A percentile compares a stretch with the other conserved stretches of the same genome.
Conservation (phyloP, 2,797 vertebrate genomes). For the Scolopax bukidnonensis region DNA sequence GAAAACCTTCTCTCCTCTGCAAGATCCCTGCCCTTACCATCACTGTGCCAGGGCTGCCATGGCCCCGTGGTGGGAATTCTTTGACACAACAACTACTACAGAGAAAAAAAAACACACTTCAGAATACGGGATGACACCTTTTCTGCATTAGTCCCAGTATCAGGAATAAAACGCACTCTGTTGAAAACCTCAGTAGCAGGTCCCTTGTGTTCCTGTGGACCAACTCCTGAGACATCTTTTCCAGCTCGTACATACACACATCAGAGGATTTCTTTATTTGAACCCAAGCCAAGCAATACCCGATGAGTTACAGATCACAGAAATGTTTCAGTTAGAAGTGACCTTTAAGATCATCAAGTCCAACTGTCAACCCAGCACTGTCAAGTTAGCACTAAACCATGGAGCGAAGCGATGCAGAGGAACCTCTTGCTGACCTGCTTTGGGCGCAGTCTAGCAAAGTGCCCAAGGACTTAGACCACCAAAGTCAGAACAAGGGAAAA, state of each 20-base stretch:
- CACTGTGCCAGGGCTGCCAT: accelerated
- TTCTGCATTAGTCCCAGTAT: background rate
- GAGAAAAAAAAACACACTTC: background rate
- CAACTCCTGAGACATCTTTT: background rate
- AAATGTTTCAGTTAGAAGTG: background rate
- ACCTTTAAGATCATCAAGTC: background rate
- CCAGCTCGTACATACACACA: background rate
- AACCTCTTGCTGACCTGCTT: background rate
- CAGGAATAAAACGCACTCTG: background rate
- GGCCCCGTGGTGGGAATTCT: background rate
- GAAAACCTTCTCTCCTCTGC: background rate
- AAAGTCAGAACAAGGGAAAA: background rate
- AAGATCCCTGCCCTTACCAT: background rate
- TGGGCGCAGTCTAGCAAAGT: background rate
- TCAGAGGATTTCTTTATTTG: background rate
- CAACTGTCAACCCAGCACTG: background rate
- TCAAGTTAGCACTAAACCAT: background rate
- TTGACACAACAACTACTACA: background rate
- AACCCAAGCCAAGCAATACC: background rate
- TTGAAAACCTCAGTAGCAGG: background rate
- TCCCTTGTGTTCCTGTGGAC: background rate
- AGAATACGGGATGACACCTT: background rate
- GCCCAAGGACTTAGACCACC: background rate
- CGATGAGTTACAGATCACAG: background rate
- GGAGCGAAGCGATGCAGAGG: background rate